Base-by-base conservation (phyloP, 64 coral and sea anemone species). In the Pocillopora verrucosa region DNA sequence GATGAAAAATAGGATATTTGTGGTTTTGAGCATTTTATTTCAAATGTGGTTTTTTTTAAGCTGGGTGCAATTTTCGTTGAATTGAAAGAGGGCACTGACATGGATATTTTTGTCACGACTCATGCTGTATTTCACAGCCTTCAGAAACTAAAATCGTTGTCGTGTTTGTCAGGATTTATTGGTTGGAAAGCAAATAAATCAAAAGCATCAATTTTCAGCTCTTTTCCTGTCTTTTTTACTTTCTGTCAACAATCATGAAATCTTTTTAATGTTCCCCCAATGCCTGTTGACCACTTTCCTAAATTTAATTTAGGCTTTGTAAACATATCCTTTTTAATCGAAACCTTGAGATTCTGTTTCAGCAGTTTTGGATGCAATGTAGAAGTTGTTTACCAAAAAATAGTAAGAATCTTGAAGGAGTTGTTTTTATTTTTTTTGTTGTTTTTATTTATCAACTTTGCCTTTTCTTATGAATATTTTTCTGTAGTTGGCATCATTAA, bases 21-120 rank as follows among this genome's bases (percentile, higher is more conserved):
- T 51, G 41, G 41, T 51, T 51, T 51, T 51, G 41, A 4, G 41
- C 41, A 51, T 51, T 51, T 51, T 51, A 51, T 51, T 51, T 30
- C 38, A 65, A 35, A 6, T 72, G 65, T 85, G 61, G 65, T 85
- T 26, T 57, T 57, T 61, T 11, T 34, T 59, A 57, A 57, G 20
- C 4, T 11, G 13, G 20, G 56, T 9, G 77, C 26, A n/a, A 24
- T n/a, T 62, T 19, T 81, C 15, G 20, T 17, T 59, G 56, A 17
- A 65, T 60, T 83, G 80, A 83, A 67, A 82, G 11, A 36, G 80
- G 67, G 79, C 35, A 61, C 36, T 51, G 15, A 83, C 13, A 36
- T 51, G 22, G 22, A 4, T 17, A 16, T 35, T 59, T 62, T 19
- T 16, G 15, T 59, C 24, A 13, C 34, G 0, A 30, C 19, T 67